Base-by-base conservation (phyloP, 2,113 vertebrate genomes). In the Mirounga angustirostris region DNA sequence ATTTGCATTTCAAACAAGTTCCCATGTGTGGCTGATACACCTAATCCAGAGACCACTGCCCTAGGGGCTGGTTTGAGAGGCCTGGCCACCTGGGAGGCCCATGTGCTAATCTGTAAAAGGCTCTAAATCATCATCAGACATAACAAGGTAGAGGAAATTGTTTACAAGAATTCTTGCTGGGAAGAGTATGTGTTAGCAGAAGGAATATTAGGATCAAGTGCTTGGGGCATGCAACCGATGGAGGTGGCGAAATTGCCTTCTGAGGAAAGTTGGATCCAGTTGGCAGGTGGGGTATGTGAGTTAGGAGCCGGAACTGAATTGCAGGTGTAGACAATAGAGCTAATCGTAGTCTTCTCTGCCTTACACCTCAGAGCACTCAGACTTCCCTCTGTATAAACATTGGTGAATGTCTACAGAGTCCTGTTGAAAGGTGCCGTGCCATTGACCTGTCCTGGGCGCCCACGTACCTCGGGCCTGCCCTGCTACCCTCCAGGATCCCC, bases 341-440 rank as follows among this genome's bases (percentile, higher is more conserved):
- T 33, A 40, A 24, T 1, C n/a, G 52, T 21, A 26, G 71, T 16
- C 50, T 11, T 4, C 33, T 33, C 10, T 67, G 36, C 74, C 33
- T 26, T 22, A 30, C 0, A 2, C 40, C 21, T 0, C 3, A 0
- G 3, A 24, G 21, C 1, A 1, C n/a, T 9, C n/a, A 58, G 86
- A n/a, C 73, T 87, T 43, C 56, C 43, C 58, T 86, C 43, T 50
- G 4, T 19, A 7, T 61, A 30, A 40, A 24, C 7, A 28, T 1
- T 69, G 83, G 36, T 33, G 10, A 21, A 1, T 52, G 26, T 12
- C 28, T n/a, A 28, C 33, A 36, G 26, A 6, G 33, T 28, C 15
- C 46, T 86, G 59, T 22, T 65, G 52, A 69, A 43, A 71, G 54
- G 43, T 43, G 43, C 52, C 46, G 7, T 22, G 4, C 24, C 40